Base-by-base conservation (phyloP, 2,888 invertebrate species). In the Galerucella nymphaeae region DNA sequence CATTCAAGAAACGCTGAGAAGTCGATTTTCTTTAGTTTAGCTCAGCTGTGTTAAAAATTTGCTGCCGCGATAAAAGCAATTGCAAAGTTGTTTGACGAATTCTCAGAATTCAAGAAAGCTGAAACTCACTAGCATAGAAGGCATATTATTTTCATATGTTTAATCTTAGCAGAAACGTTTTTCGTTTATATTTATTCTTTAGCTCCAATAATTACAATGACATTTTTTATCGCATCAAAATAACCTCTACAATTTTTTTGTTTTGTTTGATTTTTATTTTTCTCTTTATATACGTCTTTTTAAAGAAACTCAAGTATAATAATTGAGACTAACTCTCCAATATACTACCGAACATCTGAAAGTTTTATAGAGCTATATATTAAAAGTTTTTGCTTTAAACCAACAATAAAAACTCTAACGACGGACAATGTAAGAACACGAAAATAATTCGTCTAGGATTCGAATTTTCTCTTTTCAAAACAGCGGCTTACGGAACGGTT, bases 371-470 rank as follows among this genome's bases (percentile, higher is more conserved):
- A 57, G 45, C 53, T 38, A 65, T 65, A 18, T 18, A 38, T 67
- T 59, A 59, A 41, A 38, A 58, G 68, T 68, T 61, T 68, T 68
- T 68, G 59, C 68, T 68, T 48, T n/a, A 38, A 61, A 23, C 58
- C 23, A 50, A 50, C 53, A 16, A 62, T 18, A 62, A 62, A 68
- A 50, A 61, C 62, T 38, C 20, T 55, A 69, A 69, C 69, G 53
- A 69, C 69, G 38, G 62, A 42, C 30, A 41, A 61, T 57, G 48
- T 42, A 69, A 69, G 53, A 69, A 69, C 69, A 69, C 55, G 62
- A 69, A 69, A 69, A 69, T 69, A 69, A 69, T 69, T 62, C 55
- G 62, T 69, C 69, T 69, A 69, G 69, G 23, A 63, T 65, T 41
- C 13, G 63, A 63, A 59, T 68, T 61, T 68, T 45, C 55, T 57